Base-by-base conservation (phyloP, 2,888 invertebrate genomes). In the Lepidocyrtoides sp. region DNA sequence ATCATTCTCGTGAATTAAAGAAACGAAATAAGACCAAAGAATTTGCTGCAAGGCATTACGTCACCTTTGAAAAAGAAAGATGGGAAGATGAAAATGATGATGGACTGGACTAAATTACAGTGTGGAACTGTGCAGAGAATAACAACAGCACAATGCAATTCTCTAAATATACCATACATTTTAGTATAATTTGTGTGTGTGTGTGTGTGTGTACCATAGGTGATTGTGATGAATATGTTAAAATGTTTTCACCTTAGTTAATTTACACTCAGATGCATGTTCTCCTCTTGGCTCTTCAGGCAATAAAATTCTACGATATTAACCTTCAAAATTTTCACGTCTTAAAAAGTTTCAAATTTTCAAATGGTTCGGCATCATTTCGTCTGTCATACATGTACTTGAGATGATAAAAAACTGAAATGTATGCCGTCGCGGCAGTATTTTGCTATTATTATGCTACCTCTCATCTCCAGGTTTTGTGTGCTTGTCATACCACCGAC, bases 41-140 rank as follows among this genome's bases (percentile, higher is more conserved):
- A n/a, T 66, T 77, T 32, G 81, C 88, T 81, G 51, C 51, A 4
- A 88, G 88, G 88, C 88, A 88, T 87, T 86, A n/a, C 57, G 4
- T 82, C 14, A 12, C 51, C 51, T 44, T 63, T 66, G 14, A 12
- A 57, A 54, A 86, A 14, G 48, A 63, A 29, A 79, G 66, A 79
- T 69, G 66, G 69, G 69, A 32, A 3, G 41, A 57, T 32, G 48
- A 77, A 29, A 63, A 79, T 77, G 75, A 88, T 87, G 77, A 87
- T 63, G 85, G 57, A 60, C 63, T 36, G 63, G 48, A 48, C 86
- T 87, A 87, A 87, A 87, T 87, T 87, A 87, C 48, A 88, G 79
- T 51, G 88, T 66, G 88, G 81, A 51, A 81, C 23, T 88, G 69
- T 29, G 29, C 32, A 44, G 26, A 26, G 69, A 88, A 88, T 81